Evolutionary conservation across 2,113 vertebrate genomes (phyloP).

Genomic region (Hypocryptadius cinnamomeus): DNA sequence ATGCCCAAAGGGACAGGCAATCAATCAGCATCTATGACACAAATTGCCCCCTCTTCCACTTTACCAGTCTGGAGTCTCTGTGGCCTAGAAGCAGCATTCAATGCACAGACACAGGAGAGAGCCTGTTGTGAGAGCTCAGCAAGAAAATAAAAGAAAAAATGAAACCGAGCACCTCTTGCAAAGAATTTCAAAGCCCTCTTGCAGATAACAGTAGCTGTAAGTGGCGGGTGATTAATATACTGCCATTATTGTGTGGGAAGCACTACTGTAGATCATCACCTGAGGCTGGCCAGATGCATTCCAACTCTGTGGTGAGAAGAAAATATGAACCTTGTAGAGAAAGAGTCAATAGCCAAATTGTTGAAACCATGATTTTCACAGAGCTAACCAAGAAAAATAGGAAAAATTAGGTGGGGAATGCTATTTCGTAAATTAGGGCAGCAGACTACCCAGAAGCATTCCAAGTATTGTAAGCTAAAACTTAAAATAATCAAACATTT

Average conservation of each 20-base stretch:
- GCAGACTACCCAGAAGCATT: background rate
- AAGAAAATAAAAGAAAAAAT: conserved; percentile 20
- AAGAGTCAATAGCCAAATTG: background rate
- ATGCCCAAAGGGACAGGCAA: background rate
- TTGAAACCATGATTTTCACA: background rate
- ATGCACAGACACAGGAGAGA: background rate
- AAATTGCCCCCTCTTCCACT: background rate
- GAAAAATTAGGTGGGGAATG: background rate
- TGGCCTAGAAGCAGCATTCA: background rate
- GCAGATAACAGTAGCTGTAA: background rate
- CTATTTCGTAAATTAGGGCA: background rate
- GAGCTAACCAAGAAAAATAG: background rate
- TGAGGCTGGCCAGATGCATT: background rate
- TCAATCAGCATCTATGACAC: conserved; percentile 13
- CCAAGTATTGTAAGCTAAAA: background rate
- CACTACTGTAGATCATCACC: background rate
- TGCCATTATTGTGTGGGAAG: background rate
- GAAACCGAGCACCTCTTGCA: background rate
- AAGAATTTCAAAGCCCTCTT: conserved; percentile 14
- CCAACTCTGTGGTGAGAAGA: background rate
- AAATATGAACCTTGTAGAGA: background rate
- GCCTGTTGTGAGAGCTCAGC: background rate
- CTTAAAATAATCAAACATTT: conserved; percentile 5
- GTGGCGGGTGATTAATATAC: background rate
- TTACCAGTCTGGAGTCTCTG: background rate